Evolutionary conservation across 2,888 invertebrate species (phyloP).

Genomic region (Cantharis rufa): DNA sequence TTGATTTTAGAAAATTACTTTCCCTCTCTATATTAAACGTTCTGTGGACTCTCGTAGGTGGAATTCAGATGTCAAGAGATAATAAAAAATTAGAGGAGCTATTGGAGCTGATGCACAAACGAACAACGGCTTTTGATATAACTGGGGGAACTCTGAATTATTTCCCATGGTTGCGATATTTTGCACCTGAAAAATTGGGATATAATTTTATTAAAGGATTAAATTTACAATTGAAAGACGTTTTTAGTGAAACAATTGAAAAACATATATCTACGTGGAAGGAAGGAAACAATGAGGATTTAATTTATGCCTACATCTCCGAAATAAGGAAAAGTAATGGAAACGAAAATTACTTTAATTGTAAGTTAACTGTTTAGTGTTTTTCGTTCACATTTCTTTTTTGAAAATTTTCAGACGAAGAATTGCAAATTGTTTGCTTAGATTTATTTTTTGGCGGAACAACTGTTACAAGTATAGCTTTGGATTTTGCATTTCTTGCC

Average conservation of each 20-base stretch:
- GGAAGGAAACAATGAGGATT: constrained; percentile 58
- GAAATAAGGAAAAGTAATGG: constrained; percentile 60
- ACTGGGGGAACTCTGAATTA: constrained; percentile 55
- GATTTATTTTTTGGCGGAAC: constrained; percentile 72
- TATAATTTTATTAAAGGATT: constrained; percentile 63
- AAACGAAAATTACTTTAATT: constrained; percentile 53
- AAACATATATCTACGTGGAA: constrained; percentile 60
- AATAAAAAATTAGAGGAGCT: constrained; percentile 55
- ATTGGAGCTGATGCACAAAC: constrained; percentile 56
- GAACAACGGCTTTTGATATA: constrained; percentile 60
- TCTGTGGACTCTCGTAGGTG: constrained; percentile 65
- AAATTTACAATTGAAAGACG: constrained; percentile 60
- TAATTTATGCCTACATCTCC: constrained; percentile 67
- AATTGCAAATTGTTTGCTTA: constrained; percentile 66
- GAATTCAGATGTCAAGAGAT: constrained; percentile 54
- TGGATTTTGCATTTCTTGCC: constrained; percentile 65
- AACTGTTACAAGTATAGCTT: constrained; percentile 65
- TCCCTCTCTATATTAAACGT: constrained; percentile 67
- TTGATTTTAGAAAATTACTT: constrained; percentile 51
- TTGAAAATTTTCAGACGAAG: constrained; percentile 60
- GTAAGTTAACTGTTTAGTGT: constrained; percentile 41
- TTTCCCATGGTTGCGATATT: constrained; percentile 66
- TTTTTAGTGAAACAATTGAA: constrained; percentile 62
- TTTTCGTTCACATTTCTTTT: neutral
- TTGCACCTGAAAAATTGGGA: constrained; percentile 63